Percentiles rank a stretch among this genome's conserved stretches.
These are phyloP conservation scores for Coptotermes formosanus DNA, from an alignment of 1,140 invertebrate genomes.

Conservation along the genomic window DNA sequence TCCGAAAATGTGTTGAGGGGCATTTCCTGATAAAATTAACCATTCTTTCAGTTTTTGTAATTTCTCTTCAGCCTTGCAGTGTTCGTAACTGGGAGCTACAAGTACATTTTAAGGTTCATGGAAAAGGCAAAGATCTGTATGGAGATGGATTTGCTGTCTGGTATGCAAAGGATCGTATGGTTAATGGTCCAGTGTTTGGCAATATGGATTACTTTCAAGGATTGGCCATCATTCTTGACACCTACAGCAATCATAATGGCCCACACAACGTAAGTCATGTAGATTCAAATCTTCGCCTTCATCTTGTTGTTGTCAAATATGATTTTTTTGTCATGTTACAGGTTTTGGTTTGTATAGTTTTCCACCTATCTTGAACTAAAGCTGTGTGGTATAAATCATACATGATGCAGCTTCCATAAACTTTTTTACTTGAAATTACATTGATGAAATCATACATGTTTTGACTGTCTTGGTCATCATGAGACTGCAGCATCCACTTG, in stretches of 20 bases:
- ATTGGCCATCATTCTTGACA: conserved; percentile 92
- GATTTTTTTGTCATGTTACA: too few relatives aligned
- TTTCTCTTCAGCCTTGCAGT: conserved; percentile 68
- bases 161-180: conserved; percentile 91
- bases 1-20: too few relatives aligned
- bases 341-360: too few relatives aligned
- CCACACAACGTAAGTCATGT: conserved; percentile 78
- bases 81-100: conserved; percentile 95
- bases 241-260: conserved; percentile 99
- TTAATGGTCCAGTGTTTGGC: conserved; percentile 89
- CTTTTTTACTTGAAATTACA: too few relatives aligned
- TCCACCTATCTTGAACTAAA: too few relatives aligned
- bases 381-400: too few relatives aligned
- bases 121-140: conserved; percentile 90
- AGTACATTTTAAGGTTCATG: conserved; percentile 95
- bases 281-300: background rate
- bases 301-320: too few relatives aligned
- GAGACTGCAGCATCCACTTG: too few relatives aligned
- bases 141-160: conserved; percentile 98
- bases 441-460: too few relatives aligned
- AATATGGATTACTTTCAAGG: conserved; percentile 91
- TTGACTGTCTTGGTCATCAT: too few relatives aligned
- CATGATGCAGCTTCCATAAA: too few relatives aligned
- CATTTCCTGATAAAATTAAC: conserved; percentile 1
- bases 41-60: background rate